Base-by-base conservation (phyloP, 1,140 invertebrate genomes). In the Scaptomyza pallida region DNA sequence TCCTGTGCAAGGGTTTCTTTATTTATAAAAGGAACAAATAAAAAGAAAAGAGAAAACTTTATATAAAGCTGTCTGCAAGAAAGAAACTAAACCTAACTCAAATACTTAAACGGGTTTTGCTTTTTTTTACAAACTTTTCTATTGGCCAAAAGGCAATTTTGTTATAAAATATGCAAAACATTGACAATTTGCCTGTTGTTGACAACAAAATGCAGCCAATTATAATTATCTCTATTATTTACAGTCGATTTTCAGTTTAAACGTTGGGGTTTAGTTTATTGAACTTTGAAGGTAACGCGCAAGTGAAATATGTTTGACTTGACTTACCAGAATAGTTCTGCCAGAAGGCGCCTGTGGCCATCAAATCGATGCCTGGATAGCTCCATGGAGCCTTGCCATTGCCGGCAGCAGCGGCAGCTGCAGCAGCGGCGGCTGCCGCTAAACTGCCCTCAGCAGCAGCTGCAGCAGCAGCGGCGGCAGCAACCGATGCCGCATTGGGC, bases 261-360 rank as follows among this genome's bases (percentile, higher is more conserved):
- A 26, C 26, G 6, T 9, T 9, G 26, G 8, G 26, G 23, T 6
- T 26, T 30, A 30, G 26, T 5, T 30, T 30, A 8, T 10, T 30
- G 26, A 9, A 30, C 26, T 9, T 9, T 6, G 8, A 26, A 26
- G 5, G 23, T 6, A 26, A n/a, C n/a, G n/a, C 0, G 8, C 6
- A 26, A 26, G 1, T 26, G 23, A 2, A 35, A 12, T 35, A 35
- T 35, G 5, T 35, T n/a, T 33, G 30, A 33, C 33, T 0, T 3
- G 57, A 92, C 93, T 93, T 86, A 97, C 96, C 96, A 90, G 96
- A 96, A 92, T 97, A 96, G 91, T 96, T 97, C 91, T 96, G 96
- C 96, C 96, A 97, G 91, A 97, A 97, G 16, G 95, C 95, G 2
- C 95, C 95, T 57, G 94, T 95, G 76, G 94, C 94, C 92, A 95